A percentile compares a stretch with the other conserved stretches of the same genome.
Conservation (phyloP, 2,113 vertebrate species). For the Gopherus flavomarginatus region DNA sequence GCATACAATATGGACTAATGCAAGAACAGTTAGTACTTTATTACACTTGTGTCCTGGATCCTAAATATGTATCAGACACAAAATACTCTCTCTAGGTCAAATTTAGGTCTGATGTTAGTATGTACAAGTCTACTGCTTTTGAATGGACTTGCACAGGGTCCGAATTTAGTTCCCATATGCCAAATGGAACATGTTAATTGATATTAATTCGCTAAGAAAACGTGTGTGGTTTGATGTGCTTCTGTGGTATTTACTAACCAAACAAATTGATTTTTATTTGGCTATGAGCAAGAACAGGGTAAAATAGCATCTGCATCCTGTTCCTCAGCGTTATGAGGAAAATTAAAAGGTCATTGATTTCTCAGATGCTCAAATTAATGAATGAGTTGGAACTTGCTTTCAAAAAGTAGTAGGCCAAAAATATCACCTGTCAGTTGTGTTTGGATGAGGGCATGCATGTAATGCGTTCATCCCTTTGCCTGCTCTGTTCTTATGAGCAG, state of each 20-base stretch:
- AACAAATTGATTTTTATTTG: neutral
- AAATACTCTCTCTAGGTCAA: accelerated
- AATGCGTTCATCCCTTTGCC: neutral
- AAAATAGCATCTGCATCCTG: neutral
- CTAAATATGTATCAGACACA: neutral
- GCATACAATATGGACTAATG: neutral
- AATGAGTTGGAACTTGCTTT: neutral
- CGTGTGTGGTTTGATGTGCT: neutral
- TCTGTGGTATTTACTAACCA: neutral
- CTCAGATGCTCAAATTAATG: neutral
- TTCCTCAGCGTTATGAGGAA: neutral
- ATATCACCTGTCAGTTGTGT: neutral
- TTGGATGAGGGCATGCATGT: neutral
- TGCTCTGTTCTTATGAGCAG: neutral
- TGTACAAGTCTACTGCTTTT: neutral
- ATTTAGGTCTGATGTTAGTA: neutral
- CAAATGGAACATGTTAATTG: neutral
- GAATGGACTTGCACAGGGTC: neutral
- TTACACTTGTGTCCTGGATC: neutral
- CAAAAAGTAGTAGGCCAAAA: neutral
- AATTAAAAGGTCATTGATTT: neutral
- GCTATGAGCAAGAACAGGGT: neutral
- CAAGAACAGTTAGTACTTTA: neutral
- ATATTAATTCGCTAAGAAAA: constrained; percentile 1
- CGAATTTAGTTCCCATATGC: neutral